Percentiles rank a stretch among this genome's conserved stretches.
Evolutionary conservation across 2,113 vertebrate genomes (phyloP).

Genomic region (Thinocorus orbignyianus): DNA sequence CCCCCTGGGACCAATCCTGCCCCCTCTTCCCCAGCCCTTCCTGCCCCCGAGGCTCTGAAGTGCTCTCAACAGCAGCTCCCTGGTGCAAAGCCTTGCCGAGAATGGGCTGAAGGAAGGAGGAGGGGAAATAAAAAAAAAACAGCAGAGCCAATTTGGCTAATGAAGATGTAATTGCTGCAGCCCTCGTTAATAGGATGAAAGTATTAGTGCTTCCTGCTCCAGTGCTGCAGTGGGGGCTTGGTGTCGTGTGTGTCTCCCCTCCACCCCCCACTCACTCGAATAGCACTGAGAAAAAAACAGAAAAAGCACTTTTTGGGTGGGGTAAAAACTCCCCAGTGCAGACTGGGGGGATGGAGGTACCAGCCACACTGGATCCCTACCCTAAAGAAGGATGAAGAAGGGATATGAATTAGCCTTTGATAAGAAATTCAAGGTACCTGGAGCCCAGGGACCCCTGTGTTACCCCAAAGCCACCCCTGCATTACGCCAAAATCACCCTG

Average conservation of each 20-base stretch:
- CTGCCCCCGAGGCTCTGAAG: not conserved
- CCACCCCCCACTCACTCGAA: not conserved
- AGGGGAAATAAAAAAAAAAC: too few species aligned
- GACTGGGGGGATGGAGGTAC: not conserved
- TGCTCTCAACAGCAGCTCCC: slow-evolving; percentile 35
- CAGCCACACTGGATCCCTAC: not conserved
- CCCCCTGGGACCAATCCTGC: not conserved
- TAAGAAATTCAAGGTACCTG: not conserved
- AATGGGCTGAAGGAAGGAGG: not conserved
- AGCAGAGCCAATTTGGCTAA: slow-evolving; percentile 65
- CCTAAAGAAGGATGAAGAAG: not conserved
- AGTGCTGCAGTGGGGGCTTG: not conserved
- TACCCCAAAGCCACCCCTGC: not conserved
- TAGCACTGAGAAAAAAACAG: not conserved
- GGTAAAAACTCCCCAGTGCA: rapidly evolving
- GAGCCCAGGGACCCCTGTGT: not conserved
- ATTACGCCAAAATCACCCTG: too few species aligned
- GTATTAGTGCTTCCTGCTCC: slow-evolving; percentile 23
- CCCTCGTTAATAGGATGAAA: slow-evolving; percentile 68
- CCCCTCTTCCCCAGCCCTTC: not conserved
- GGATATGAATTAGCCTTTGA: rapidly evolving
- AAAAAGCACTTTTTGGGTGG: not conserved
- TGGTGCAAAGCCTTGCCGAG: slow-evolving; percentile 7
- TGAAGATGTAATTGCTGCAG: slow-evolving; percentile 73
- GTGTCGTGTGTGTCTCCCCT: not conserved